Conservation (phyloP, 2,797 vertebrate genomes). For the Uromys caudimaculatus region DNA sequence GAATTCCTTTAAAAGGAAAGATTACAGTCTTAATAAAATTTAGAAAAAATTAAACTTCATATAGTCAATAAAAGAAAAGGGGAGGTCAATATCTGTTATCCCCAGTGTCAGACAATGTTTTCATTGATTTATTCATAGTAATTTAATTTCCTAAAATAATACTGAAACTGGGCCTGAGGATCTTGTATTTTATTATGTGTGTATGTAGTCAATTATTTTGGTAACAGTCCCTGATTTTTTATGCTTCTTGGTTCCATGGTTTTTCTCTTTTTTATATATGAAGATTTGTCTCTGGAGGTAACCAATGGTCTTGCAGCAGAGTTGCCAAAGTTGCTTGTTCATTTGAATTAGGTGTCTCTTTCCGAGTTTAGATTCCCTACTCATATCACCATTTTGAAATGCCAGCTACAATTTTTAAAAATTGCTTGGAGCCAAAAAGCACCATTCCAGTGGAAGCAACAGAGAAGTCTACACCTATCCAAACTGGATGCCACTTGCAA, state of each 20-base stretch:
- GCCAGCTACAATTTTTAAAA: constrained; percentile 16
- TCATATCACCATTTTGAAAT: background rate
- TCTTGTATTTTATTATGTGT: background rate
- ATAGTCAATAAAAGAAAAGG: constrained; percentile 23
- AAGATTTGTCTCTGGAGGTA: constrained; percentile 6
- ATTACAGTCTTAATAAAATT: constrained; percentile 45
- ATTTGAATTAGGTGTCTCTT: constrained; percentile 14
- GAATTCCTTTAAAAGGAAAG: background rate
- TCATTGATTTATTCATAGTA: background rate
- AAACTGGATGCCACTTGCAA: background rate
- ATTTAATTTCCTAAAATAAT: constrained; percentile 42
- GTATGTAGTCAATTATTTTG: background rate
- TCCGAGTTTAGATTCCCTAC: background rate
- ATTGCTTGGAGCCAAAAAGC: background rate
- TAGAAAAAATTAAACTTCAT: background rate
- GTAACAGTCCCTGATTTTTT: background rate
- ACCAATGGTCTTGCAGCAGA: background rate
- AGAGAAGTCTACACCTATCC: background rate
- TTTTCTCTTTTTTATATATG: background rate
- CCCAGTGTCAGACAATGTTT: background rate
- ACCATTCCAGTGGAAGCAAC: background rate
- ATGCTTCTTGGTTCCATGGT: background rate
- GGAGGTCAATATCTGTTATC: background rate
- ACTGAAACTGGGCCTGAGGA: background rate
- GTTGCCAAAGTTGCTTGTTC: background rate